Conservation (phyloP, 2,888 invertebrate species). For the Dasypolia templi region DNA sequence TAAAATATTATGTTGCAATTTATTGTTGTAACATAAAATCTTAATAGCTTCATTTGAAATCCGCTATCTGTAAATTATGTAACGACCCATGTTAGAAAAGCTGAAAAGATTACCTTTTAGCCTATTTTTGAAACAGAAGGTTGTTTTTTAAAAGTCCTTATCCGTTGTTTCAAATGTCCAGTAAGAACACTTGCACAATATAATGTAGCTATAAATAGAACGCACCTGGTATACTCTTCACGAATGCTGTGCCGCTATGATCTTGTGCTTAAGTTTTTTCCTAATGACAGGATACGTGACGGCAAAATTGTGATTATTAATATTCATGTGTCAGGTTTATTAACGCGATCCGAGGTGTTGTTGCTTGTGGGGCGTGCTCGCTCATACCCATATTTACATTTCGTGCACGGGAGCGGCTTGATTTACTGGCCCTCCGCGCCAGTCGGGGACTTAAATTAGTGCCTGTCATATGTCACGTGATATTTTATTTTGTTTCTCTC, state of each 20-base stretch:
- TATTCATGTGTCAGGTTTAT: constrained; percentile 81
- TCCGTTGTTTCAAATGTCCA: background rate
- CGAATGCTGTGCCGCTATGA: constrained; percentile 4
- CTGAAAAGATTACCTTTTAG: background rate
- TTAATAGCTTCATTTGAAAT: constrained; percentile 23
- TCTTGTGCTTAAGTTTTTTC: constrained; percentile 16
- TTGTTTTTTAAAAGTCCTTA: background rate
- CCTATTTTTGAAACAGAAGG: background rate
- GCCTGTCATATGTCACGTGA: constrained; percentile 86
- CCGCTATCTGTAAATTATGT: background rate
- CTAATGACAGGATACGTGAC: constrained; percentile 59
- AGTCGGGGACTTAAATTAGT: constrained; percentile 87
- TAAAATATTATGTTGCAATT: constrained; percentile 31
- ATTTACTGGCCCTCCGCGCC: constrained; percentile 83
- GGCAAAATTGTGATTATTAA: constrained; percentile 80
- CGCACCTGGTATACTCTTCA: background rate
- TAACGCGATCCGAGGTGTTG: constrained; percentile 80
- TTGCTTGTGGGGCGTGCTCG: constrained; percentile 82
- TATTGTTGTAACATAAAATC: constrained; percentile 38
- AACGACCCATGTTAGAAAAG: constrained; percentile 1
- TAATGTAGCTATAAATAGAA: background rate
- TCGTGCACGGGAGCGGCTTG: constrained; percentile 85
- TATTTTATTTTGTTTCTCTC: constrained; percentile 84
- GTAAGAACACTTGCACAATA: background rate
- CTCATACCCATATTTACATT: constrained; percentile 84